These are phyloP conservation scores for Galemys pyrenaicus DNA, from an alignment of 2,113 vertebrate species.

Conservation along the genomic window DNA sequence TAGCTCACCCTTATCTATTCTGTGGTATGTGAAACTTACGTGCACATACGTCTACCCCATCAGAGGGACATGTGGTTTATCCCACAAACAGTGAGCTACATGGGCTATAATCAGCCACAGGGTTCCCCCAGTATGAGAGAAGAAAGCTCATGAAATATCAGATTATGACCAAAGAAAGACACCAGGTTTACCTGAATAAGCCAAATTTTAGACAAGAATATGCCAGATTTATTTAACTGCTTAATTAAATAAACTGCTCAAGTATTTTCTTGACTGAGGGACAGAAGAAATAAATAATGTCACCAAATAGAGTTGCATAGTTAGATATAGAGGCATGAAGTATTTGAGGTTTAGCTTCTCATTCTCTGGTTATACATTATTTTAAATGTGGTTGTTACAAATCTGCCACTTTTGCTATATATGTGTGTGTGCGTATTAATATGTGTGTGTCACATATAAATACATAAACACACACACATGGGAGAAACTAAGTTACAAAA, in stretches of 20 bases:
- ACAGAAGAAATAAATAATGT: neutral
- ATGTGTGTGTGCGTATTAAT: neutral
- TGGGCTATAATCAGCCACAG: neutral
- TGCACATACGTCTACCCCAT: fast-evolving
- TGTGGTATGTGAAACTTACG: neutral
- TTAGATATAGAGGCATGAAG: neutral
- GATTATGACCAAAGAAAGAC: neutral
- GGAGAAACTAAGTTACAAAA: neutral
- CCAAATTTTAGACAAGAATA: slow-evolving; percentile 3
- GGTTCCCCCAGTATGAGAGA: neutral
- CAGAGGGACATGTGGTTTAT: neutral
- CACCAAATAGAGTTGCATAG: neutral
- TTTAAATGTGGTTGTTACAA: neutral
- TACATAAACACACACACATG: neutral
- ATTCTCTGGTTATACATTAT: neutral
- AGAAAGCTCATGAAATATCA: neutral
- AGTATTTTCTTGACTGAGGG: neutral
- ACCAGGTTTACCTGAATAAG: neutral
- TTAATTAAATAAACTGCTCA: too few relatives aligned
- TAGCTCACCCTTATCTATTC: neutral
- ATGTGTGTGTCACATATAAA: neutral
- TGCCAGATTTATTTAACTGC: neutral
- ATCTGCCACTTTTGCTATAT: neutral
- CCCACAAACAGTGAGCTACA: neutral
- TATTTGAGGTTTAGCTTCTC: neutral